Base-by-base conservation (phyloP, 2,113 vertebrate genomes). In the Macaca mulatta region DNA sequence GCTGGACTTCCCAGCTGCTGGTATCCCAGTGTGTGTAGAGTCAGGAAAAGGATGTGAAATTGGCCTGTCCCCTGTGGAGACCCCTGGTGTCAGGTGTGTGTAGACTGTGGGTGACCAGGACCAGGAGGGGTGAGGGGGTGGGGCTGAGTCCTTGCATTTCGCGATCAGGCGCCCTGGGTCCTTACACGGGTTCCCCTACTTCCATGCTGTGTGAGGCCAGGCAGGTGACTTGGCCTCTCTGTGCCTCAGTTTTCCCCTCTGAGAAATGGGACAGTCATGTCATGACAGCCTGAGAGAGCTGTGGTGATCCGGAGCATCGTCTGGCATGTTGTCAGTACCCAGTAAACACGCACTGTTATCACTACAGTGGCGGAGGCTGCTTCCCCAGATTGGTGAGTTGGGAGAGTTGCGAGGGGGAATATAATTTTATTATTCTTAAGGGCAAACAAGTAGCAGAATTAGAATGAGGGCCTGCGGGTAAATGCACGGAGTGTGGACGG, bases 261-360 rank as follows among this genome's bases (percentile, higher is more conserved):
- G 81, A n/a, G 52, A 38, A 40, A 55, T 48, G 52, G 59, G 61
- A 8, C 0, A 0, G 52, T 45, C 9, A 20, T 8, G 2, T 40
- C 1, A 1, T 12, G 0, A 6, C 5, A 9, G 35, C 27, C 0
- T 0, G 2, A 3, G 9, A 4, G 10, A 38, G 20, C 35, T 8
- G 25, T 17, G 83, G 17, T 50, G 35, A 35, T 38, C 8, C 1
- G 4, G 57, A 48, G 74, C 16, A 3, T 4, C 7, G 38, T 67
- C 52, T 55, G 82, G 75, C 3, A 0, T 20, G 38, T 22, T 30
- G 11, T 64, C 43, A 55, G 45, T 0, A 14, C 5, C 0, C 55
- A 4, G 2, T 32, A 20, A 86, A 55, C 20, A 20, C 3, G 5
- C 8, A 0, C 69, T 27, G 22, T 38, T 27, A 1, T 69, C n/a